Evolutionary conservation across 2,797 vertebrate species (phyloP), one percentile per base, ranked within the genome.

Genomic region (Chanos chanos): DNA sequence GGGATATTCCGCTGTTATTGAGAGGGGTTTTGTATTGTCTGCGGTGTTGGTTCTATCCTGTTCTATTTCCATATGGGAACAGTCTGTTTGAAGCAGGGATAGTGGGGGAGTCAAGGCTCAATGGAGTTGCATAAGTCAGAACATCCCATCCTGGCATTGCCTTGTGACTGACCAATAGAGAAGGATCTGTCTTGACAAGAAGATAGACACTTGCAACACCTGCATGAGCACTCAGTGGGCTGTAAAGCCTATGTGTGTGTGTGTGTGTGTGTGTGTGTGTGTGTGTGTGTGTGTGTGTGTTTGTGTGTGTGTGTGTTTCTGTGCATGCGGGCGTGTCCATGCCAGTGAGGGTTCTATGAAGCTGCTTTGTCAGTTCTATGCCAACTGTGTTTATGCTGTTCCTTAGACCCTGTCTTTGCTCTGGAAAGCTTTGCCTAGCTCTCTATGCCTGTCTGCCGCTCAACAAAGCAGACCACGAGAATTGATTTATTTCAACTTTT

Each of bases 101-200:
- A 24, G 18, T 16, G 53, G 53, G 16, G 53, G 53, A 44, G 40
- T n/a, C 36, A 18, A 45, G 34, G 5, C 54, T 57, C 19, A 9
- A 19, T 33, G 54, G 54, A 55, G 53, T 56, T 56, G 56, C 28
- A 22, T 56, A 56, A 44, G 43, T n/a, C 53, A 43, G 4, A 56
- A 31, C n/a, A 18, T 44, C 53, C 27, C 18, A 56, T 39, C 53
- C 39, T 56, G 39, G 30, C 7, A 41, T 25, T 13, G 12, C 52
- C 31, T 12, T 0, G 37, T 44, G 53, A 44, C 15, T 44, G 44
- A 39, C 34, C 16, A 7, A 16, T 22, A 27, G 51, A 34, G 9
- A 21, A 24, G 41, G 15, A 37, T 41, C 4, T n/a, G 45, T 45
- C 40, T n/a, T n/a, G n/a, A n/a, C n/a, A n/a, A n/a, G n/a, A 1